Conservation (phyloP, 2,888 invertebrate species). For the Mimas tiliae region DNA sequence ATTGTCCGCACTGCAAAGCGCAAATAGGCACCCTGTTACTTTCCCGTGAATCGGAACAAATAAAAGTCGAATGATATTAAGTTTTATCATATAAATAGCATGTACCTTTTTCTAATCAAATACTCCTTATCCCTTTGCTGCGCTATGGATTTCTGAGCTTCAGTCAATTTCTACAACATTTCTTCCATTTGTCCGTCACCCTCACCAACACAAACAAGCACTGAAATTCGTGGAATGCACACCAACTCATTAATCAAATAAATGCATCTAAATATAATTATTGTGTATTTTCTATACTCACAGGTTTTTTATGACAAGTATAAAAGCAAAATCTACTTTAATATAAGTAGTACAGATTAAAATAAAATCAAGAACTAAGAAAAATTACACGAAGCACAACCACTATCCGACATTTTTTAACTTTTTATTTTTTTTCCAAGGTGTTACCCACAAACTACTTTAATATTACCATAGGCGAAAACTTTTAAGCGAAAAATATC, state of each 20-base stretch:
- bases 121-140: slow-evolving; percentile 46
- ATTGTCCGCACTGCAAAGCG: slow-evolving; percentile 72
- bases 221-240: slow-evolving; percentile 65
- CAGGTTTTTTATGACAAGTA: slow-evolving; percentile 40
- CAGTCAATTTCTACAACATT: slow-evolving; percentile 70
- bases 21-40: slow-evolving; percentile 69
- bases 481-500: neutral
- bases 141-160: slow-evolving; percentile 48
- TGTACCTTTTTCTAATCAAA: slow-evolving; percentile 56
- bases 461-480: neutral
- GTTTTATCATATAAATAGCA: slow-evolving; percentile 33
- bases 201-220: slow-evolving; percentile 77
- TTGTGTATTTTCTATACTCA: slow-evolving; percentile 39
- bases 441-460: neutral
- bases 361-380: slow-evolving; percentile 42
- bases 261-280: slow-evolving; percentile 36
- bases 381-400: slow-evolving; percentile 67
- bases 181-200: slow-evolving; percentile 69
- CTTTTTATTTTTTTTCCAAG: slow-evolving; percentile 25
- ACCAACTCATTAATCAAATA: slow-evolving; percentile 50
- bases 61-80: slow-evolving; percentile 34
- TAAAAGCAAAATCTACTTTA: slow-evolving; percentile 37
- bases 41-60: slow-evolving; percentile 47
- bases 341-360: slow-evolving; percentile 38
- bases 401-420: slow-evolving; percentile 72